These are phyloP conservation scores for Rotaria magnacalcarata DNA, from an alignment of 2,888 invertebrate genomes.

Conservation along the genomic window DNA sequence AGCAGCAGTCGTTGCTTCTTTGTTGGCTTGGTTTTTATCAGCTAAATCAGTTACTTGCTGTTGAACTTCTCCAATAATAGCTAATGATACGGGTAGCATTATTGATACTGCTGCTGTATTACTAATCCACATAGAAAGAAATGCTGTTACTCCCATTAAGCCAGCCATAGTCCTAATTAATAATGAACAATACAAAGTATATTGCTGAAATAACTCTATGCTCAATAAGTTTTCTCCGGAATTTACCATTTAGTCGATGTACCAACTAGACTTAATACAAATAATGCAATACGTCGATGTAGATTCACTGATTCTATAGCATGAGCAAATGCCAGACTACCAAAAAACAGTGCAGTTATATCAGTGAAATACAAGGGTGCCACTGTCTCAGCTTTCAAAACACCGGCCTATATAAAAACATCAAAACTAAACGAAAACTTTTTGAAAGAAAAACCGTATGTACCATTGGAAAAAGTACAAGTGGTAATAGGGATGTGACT, in stretches of 20 bases:
- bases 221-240: too few species aligned
- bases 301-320: neutral
- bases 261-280: conserved; percentile 8
- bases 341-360: conserved; percentile 15
- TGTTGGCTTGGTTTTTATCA: neutral
- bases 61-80: conserved; percentile 19
- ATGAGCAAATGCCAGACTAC: neutral
- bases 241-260: conserved; percentile 2
- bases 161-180: conserved; percentile 23
- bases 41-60: neutral
- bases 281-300: neutral
- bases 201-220: too few species aligned
- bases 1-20: neutral
- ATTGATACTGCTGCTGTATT: neutral
- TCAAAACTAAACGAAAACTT: neutral
- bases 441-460: conserved; percentile 44
- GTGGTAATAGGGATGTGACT: conserved; percentile 51
- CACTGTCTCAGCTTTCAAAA: conserved; percentile 39
- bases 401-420: neutral
- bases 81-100: neutral
- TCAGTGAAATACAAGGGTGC: neutral
- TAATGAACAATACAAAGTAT: neutral
- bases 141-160: conserved; percentile 1
- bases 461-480: conserved; percentile 54
- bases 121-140: conserved; percentile 26